A percentile compares a stretch with the other conserved stretches of the same genome.
Conservation (phyloP, 2,888 invertebrate genomes). For the Lithophane leautieri region DNA sequence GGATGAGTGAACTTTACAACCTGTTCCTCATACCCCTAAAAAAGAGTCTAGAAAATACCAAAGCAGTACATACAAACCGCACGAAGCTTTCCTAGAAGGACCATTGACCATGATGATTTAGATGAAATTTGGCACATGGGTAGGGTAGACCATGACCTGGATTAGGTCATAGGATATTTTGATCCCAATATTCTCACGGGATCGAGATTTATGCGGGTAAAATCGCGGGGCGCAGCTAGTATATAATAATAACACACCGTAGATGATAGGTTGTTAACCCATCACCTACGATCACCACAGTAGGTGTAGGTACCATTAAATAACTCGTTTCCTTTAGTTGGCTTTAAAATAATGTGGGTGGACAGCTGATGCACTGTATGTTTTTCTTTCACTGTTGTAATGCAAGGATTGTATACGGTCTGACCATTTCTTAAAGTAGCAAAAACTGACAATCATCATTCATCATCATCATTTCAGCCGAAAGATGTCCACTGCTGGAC, state of each 20-base stretch:
- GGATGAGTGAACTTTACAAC: too few species aligned
- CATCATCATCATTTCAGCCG: too few species aligned
- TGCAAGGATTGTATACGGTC: slow-evolving; percentile 7
- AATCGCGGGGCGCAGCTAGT: too few species aligned
- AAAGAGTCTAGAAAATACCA: background rate
- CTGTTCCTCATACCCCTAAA: too few species aligned
- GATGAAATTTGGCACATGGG: too few species aligned
- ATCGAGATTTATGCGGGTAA: too few species aligned
- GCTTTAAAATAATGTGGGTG: slow-evolving; percentile 51
- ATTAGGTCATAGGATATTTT: too few species aligned
- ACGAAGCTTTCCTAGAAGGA: slow-evolving; percentile 1
- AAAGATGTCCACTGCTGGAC: too few species aligned
- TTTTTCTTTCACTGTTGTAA: slow-evolving; percentile 51
- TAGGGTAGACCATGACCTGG: too few species aligned
- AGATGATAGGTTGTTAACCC: slow-evolving; percentile 42
- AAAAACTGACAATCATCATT: slow-evolving; percentile 12
- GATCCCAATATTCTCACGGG: too few species aligned
- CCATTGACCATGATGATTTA: background rate
- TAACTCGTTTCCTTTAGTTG: slow-evolving; percentile 57
- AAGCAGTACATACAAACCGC: too few species aligned
- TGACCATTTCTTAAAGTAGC: background rate
- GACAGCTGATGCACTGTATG: slow-evolving; percentile 50
- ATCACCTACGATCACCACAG: slow-evolving; percentile 28
- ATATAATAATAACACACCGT: slow-evolving; percentile 24
- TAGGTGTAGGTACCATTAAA: slow-evolving; percentile 39